phyloP scores from a whole-genome alignment of 2,888 invertebrate genomes.

The Eupithecia inturbata region DNA sequence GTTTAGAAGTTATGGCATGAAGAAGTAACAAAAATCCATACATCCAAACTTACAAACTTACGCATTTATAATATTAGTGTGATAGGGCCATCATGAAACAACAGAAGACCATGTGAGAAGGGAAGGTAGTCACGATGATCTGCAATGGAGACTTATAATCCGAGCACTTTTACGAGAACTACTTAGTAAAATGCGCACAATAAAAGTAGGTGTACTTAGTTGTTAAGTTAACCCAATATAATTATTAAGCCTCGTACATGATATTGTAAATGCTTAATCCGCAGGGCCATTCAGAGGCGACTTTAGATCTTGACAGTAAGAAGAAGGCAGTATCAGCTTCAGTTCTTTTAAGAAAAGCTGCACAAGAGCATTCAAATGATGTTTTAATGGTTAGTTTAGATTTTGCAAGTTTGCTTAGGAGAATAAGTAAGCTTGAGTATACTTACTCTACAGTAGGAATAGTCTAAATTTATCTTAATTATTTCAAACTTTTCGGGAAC shows the following conservation, averaged over 20 bases:
- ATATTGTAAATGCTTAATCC: background rate
- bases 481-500: background rate
- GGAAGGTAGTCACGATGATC: background rate
- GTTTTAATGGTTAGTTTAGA: background rate
- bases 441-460: background rate
- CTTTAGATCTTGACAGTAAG: background rate
- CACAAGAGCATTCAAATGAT: background rate
- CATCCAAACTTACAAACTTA: no score
- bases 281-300: background rate
- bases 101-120: background rate
- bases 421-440: no score
- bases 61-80: no score
- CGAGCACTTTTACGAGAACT: slow-evolving; percentile 1
- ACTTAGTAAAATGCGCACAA: background rate
- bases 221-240: background rate
- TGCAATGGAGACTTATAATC: background rate
- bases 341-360: background rate
- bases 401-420: background rate
- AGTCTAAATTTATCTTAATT: background rate
- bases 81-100: background rate
- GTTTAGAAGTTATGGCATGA: no score
- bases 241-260: background rate
- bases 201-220: background rate
- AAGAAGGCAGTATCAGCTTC: background rate
- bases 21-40: no score